Evolutionary conservation across 1,140 invertebrate genomes (phyloP).

Genomic region (Hormaphis cornu): DNA sequence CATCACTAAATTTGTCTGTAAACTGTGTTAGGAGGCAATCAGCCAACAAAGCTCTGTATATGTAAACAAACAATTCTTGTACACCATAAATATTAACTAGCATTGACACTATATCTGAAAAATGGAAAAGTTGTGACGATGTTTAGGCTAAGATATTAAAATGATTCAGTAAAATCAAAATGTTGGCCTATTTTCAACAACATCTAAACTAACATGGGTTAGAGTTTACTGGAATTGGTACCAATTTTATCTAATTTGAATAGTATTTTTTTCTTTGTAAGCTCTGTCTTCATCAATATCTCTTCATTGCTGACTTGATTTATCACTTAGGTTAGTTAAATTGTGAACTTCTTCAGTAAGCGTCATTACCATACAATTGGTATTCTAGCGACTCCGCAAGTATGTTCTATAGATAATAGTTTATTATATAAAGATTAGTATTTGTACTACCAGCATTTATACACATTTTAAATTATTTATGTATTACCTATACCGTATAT

Average conservation of each 20-base stretch:
- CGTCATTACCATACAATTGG: conserved; percentile 87
- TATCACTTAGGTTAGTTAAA: conserved; percentile 81
- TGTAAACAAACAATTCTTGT: conserved; percentile 96
- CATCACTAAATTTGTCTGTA: conserved; percentile 81
- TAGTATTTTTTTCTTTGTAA: conserved; percentile 55
- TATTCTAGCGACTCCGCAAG: conserved; percentile 77
- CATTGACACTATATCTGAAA: conserved; percentile 95
- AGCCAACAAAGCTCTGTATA: conserved; percentile 88
- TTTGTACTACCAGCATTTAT: not conserved
- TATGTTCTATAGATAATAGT: conserved; percentile 48
- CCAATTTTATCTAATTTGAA: conserved; percentile 80
- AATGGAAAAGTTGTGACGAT: conserved; percentile 47
- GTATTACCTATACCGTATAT: conserved; percentile 63
- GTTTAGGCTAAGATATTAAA: not conserved
- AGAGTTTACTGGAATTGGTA: conserved; percentile 85
- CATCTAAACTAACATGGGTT: conserved; percentile 51
- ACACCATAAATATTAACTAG: conserved; percentile 97
- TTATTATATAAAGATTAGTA: too few relatives aligned
- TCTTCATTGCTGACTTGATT: too few relatives aligned
- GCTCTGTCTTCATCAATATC: conserved; percentile 46
- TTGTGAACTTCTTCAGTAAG: conserved; percentile 88
- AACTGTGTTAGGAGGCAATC: conserved; percentile 81
- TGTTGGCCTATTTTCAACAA: not conserved
- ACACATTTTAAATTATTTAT: not conserved
- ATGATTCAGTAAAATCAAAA: not conserved